Base-by-base conservation (phyloP, 2,888 invertebrate species). In the Sabellastarte sp. region DNA sequence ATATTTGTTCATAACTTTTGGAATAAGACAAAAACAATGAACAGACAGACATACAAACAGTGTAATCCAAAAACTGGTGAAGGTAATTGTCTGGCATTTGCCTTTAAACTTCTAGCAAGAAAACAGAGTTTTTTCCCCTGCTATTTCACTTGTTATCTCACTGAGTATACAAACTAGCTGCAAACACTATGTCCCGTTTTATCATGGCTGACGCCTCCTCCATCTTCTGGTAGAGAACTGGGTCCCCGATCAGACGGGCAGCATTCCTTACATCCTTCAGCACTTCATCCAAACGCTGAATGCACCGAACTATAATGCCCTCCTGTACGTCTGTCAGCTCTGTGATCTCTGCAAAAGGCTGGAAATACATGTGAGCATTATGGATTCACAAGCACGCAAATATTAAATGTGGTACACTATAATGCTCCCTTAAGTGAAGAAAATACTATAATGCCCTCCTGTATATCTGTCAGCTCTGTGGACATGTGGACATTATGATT, bases 171-270 rank as follows among this genome's bases (percentile, higher is more conserved):
- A 99, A 88, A 84, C 95, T 96, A 32, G 95, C 95, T 29, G 97
- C 93, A 82, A 99, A 99, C 0, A 99, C 98, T 77, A 99, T 98
- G 83, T 98, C 98, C 65, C 99, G 87, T 83, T 96, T 95, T 70
- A 99, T 96, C 53, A 92, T 90, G 1, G 90, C 89, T 0, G 93
- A 93, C 0, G 95, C 93, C 81, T 94, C 93, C 83, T 95, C 92
- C 94, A 98, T 97, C 86, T 96, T 98, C 68, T 90, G 90, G 77
- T 91, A 91, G 2, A 99, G 86, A 15, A 90, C 90, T 0, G 95
- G 93, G 84, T 98, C 94, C 0, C 98, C 98, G 66, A 97, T 93
- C 33, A 93, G 91, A 66, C 91, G 88, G 0, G 97, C 95, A 0
- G 96, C 97, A 74, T 93, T 93, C 80, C 92, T 90, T 0, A 98